Conservation (phyloP, 2,113 vertebrate species). For the Oryzias celebensis region DNA sequence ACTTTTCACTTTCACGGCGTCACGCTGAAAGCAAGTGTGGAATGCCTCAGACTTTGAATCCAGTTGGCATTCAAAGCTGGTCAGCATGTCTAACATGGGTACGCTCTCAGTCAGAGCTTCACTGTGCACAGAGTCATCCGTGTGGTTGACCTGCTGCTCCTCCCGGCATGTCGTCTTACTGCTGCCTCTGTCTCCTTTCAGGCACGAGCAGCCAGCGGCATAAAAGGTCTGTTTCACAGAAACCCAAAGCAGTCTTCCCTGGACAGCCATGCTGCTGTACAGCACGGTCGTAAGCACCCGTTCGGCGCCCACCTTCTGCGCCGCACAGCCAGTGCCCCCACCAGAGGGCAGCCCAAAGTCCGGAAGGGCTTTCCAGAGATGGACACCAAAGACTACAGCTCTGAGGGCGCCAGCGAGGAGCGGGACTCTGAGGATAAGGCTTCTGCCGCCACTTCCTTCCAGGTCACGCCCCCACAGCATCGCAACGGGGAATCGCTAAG, state of each 20-base stretch:
- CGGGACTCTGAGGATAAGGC: slow-evolving; percentile 71
- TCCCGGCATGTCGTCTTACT: no score
- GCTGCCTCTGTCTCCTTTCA: slow-evolving; percentile 47
- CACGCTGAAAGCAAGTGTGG: neutral
- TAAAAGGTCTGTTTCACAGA: slow-evolving; percentile 98
- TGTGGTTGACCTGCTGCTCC: no score
- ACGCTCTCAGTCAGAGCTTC: slow-evolving; percentile 28
- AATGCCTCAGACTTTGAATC: slow-evolving; percentile 22
- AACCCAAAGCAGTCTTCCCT: slow-evolving; percentile 97
- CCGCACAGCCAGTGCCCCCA: slow-evolving; percentile 93
- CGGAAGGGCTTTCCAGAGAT: slow-evolving; percentile 89
- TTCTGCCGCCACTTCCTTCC: slow-evolving; percentile 67
- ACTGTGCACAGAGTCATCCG: neutral
- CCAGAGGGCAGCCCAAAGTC: slow-evolving; percentile 90
- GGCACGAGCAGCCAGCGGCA: slow-evolving; percentile 89
- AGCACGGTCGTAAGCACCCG: slow-evolving; percentile 86
- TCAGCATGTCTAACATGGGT: slow-evolving; percentile 24
- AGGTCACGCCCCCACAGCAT: slow-evolving; percentile 66
- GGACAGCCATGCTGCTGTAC: slow-evolving; percentile 98
- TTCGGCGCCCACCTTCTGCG: slow-evolving; percentile 92
- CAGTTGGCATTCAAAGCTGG: slow-evolving; percentile 28
- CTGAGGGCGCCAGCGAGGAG: slow-evolving; percentile 82
- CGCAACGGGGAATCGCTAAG: slow-evolving; percentile 71
- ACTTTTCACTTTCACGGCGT: neutral
- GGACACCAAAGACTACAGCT: slow-evolving; percentile 85